Base-by-base conservation (phyloP, 2,888 invertebrate species). In the Chalcosyrphus nemorum region DNA sequence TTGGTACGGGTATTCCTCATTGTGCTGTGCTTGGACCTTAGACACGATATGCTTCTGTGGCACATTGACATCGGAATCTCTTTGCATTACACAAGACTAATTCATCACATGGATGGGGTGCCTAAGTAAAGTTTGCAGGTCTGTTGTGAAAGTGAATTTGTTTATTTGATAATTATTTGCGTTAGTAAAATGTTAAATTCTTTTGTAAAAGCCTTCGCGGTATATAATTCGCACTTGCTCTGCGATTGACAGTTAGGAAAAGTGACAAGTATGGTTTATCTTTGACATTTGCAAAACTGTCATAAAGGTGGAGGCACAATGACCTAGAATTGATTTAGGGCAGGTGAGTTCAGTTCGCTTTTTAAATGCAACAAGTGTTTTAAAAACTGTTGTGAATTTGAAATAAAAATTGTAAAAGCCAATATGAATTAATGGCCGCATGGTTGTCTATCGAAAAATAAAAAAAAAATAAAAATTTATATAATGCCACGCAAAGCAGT, bases 1-100 rank as follows among this genome's bases (percentile, higher is more conserved):
- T 17, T 59, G 72, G 13, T 17, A 54, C 17, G 47, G 13, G 50
- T 47, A 45, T 3, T 66, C 72, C 11, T 61, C 61, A 56, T 54
- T 52, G 27, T 68, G 72, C 9, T 68, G 66, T 9, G 72, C 32
- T 15, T 41, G 66, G n/a, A 45, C 66, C 24, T 82, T 68, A 27
- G 61, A 43, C 15, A 76, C 47, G 66, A 61, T 50, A 56, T 72
- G 68, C 61, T 74, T 82, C 47, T 75, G 77, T 65, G 72, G 81
- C 71, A 86, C 59, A 75, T 86, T 84, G 50, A 84, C 86, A 66
- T 78, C 82, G 11, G 74, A 77, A 74, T 86, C 86, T 63, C 56
- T 71, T 86, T 84, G 86, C 86, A 86, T 86, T n/a, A n/a, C 54
- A 81, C 82, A 78, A 61, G 19, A 7, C 2, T 74, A 50, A 38